Percentiles rank a stretch among this genome's conserved stretches.
Conservation (phyloP, 2,888 invertebrate species). For the Caenorhabditis sp. region DNA sequence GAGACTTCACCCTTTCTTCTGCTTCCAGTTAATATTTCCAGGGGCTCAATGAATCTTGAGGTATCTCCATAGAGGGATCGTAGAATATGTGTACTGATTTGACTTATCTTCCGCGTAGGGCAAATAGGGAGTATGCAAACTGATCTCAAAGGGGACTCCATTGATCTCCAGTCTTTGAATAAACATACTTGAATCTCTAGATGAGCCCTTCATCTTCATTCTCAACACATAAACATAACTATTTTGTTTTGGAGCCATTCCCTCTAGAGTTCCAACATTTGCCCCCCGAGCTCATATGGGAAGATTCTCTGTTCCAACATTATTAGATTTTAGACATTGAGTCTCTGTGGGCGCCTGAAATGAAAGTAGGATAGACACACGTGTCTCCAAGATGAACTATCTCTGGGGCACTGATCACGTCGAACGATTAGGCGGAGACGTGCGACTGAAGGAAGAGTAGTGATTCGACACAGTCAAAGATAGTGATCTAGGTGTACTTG, state of each 20-base stretch:
- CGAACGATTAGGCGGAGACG: conserved; percentile 46
- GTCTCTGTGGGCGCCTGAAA: neutral
- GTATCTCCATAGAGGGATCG: neutral
- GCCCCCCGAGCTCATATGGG: too few relatives aligned
- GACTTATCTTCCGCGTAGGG: conserved; percentile 13
- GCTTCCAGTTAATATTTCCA: too few relatives aligned
- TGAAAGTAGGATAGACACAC: conserved; percentile 27
- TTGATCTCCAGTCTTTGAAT: conserved; percentile 2
- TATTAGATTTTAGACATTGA: neutral
- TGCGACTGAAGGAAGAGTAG: conserved; percentile 33
- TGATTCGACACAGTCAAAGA: conserved; percentile 45
- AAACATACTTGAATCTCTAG: conserved; percentile 14
- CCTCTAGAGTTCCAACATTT: too few relatives aligned
- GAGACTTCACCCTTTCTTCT: too few relatives aligned
- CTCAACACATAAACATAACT: neutral
- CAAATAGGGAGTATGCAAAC: conserved; percentile 4
- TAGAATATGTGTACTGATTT: conserved; percentile 9
- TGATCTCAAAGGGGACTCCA: conserved; percentile 4
- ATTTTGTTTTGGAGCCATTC: neutral
- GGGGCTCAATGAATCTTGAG: neutral
- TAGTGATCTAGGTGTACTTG: conserved; percentile 57
- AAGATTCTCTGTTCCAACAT: too few relatives aligned
- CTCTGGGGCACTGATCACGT: conserved; percentile 47
- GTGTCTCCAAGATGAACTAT: conserved; percentile 43
- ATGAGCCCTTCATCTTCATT: neutral